Conservation (phyloP, 2,113 vertebrate species). For the Verasper variegatus region DNA sequence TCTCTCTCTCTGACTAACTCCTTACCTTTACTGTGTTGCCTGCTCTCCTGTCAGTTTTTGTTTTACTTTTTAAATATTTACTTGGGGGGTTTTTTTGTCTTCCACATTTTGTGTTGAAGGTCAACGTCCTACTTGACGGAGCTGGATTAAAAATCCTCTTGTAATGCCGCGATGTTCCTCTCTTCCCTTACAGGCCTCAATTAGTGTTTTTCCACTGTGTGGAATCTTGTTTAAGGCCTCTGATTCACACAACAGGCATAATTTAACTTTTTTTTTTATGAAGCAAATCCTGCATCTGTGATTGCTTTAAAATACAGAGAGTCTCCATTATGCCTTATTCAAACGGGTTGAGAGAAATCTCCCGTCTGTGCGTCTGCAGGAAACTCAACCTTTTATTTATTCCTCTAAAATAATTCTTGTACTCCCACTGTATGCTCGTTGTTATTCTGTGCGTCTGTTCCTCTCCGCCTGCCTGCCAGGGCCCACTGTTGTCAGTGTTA, state of each 20-base stretch:
- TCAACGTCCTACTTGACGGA: not conserved
- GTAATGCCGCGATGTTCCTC: not conserved
- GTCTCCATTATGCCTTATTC: slow-evolving; percentile 8
- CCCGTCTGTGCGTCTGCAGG: not conserved
- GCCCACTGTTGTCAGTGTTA: slow-evolving; percentile 51
- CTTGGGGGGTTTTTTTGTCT: not conserved
- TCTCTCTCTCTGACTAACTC: slow-evolving; percentile 14
- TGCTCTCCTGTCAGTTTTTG: not conserved
- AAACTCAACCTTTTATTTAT: slow-evolving; percentile 19
- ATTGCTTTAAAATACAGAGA: slow-evolving; percentile 31
- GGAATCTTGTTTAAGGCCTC: not conserved
- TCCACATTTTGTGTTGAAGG: not conserved
- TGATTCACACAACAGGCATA: slow-evolving; percentile 18
- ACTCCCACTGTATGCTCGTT: slow-evolving; percentile 17
- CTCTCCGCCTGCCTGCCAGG: slow-evolving; percentile 16
- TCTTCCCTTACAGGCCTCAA: not conserved
- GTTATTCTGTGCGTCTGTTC: slow-evolving; percentile 35
- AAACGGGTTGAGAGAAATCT: slow-evolving; percentile 1
- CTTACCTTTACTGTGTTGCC: slow-evolving; percentile 7
- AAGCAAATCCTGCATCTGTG: slow-evolving; percentile 20
- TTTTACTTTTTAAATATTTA: slow-evolving; percentile 35
- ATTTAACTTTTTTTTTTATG: slow-evolving; percentile 20
- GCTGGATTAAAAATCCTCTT: not conserved
- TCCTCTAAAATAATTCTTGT: slow-evolving; percentile 19
- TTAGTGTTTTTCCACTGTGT: too few relatives aligned